These are phyloP conservation scores for Drosophila sucinea DNA, from an alignment of 1,140 invertebrate species.

Conservation along the genomic window DNA sequence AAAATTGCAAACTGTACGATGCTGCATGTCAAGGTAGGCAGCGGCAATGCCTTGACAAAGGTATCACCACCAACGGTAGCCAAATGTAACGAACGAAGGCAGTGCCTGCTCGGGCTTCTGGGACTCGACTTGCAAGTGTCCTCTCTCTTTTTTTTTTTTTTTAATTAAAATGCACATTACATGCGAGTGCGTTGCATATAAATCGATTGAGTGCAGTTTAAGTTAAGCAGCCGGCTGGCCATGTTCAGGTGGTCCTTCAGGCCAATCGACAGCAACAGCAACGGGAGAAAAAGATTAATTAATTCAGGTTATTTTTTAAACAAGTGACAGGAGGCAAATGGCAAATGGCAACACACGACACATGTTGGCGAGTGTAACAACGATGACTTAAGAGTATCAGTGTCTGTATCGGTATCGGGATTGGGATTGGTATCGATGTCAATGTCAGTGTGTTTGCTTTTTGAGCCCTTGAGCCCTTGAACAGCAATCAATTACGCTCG, in stretches of 20 bases:
- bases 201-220: conserved; percentile 70
- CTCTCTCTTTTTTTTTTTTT: conserved; percentile 59
- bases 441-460: neutral
- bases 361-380: neutral
- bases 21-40: conserved; percentile 52
- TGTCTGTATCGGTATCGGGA: neutral
- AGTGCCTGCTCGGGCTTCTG: conserved; percentile 15
- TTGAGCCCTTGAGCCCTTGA: neutral
- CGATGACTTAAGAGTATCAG: conserved; percentile 7
- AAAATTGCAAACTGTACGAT: conserved; percentile 71
- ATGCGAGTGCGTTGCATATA: conserved; percentile 44
- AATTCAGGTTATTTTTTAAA: conserved; percentile 53
- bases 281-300: conserved; percentile 51
- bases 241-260: neutral
- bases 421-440: neutral
- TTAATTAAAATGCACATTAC: conserved; percentile 75
- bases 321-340: conserved; percentile 1
- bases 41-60: conserved; percentile 40
- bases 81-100: conserved; percentile 18
- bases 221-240: conserved; percentile 37
- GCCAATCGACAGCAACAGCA: conserved; percentile 30
- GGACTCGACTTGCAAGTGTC: conserved; percentile 1
- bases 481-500: conserved; percentile 22
- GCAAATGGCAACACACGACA: conserved; percentile 1
- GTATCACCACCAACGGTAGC: conserved; percentile 19